phyloP scores from a whole-genome alignment of 1,140 invertebrate species.

The Leptopilina clavipes region DNA sequence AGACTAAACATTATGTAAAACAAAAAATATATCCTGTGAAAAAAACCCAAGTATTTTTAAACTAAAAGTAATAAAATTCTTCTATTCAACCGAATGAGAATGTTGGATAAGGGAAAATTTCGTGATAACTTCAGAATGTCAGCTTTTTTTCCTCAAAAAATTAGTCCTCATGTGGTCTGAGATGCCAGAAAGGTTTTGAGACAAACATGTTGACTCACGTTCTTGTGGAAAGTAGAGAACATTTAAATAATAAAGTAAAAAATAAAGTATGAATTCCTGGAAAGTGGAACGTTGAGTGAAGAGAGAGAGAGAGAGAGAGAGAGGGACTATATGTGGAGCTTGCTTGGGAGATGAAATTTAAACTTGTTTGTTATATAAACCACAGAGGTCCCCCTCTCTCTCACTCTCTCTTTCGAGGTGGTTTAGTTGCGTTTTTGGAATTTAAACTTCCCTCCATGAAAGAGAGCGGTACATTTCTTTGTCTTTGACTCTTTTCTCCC shows the following conservation, averaged over 20 bases:
- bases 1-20: too few relatives aligned
- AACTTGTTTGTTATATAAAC: slow-evolving; percentile 23
- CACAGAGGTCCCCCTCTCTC: background rate
- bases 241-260: slow-evolving; percentile 21
- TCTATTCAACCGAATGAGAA: too few relatives aligned
- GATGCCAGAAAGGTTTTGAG: slow-evolving; percentile 15
- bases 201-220: slow-evolving; percentile 14
- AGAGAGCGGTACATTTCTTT: slow-evolving; percentile 10
- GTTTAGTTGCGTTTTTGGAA: slow-evolving; percentile 7
- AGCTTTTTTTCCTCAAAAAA: background rate
- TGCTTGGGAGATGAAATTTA: slow-evolving; percentile 1
- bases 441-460: background rate
- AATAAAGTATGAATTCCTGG: slow-evolving; percentile 2
- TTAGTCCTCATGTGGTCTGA: background rate
- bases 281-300: background rate
- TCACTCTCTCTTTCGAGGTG: background rate
- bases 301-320: background rate
- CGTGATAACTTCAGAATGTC: background rate
- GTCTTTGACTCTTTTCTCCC: slow-evolving; percentile 14
- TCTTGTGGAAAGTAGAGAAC: slow-evolving; percentile 10
- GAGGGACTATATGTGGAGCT: background rate
- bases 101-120: background rate
- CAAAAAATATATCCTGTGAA: too few relatives aligned
- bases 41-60: too few relatives aligned
- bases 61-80: too few relatives aligned